Percentiles rank a stretch among this genome's conserved stretches.
Evolutionary conservation across 2,113 vertebrate species (phyloP).

Genomic region (Sprattus sprattus): DNA sequence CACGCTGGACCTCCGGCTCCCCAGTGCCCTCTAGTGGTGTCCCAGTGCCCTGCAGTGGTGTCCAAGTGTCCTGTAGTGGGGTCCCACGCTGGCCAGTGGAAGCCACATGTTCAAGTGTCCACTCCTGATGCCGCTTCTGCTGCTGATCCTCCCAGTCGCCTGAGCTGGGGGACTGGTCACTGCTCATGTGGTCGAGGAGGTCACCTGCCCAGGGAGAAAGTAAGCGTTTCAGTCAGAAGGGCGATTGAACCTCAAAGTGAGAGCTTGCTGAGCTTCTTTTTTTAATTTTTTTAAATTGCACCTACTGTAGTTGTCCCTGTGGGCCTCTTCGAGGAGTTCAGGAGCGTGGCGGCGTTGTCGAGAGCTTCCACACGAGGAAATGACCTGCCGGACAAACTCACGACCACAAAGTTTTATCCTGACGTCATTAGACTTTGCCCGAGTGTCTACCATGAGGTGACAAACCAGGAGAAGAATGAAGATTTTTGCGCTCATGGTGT

Average conservation of each 20-base stretch:
- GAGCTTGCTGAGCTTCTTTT: not conserved
- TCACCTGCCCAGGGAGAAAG: conserved; percentile 35
- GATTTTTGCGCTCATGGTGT: conserved; percentile 54
- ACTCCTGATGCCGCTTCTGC: conserved; percentile 22
- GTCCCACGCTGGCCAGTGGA: not conserved
- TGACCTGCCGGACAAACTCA: conserved; percentile 66
- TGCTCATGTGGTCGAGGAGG: conserved; percentile 19
- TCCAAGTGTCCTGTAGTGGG: conserved; percentile 11
- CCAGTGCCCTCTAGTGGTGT: conserved; percentile 17
- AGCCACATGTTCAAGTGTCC: conserved; percentile 1
- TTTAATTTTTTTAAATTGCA: conserved; percentile 13
- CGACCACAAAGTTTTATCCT: conserved; percentile 69
- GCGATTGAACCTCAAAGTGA: not conserved
- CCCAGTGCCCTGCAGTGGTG: conserved; percentile 7
- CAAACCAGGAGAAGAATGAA: conserved; percentile 53
- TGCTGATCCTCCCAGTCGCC: not conserved
- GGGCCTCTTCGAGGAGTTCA: conserved; percentile 35
- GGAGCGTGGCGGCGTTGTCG: conserved; percentile 53
- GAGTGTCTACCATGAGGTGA: conserved; percentile 44
- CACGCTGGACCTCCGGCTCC: conserved; percentile 41
- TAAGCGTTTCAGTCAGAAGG: not conserved
- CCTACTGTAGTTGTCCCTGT: conserved; percentile 50
- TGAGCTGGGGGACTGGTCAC: conserved; percentile 20
- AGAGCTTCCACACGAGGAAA: conserved; percentile 70
- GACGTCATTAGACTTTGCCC: conserved; percentile 52